phyloP scores from a whole-genome alignment of 2,113 vertebrate species.

The Corythoichthys haematopterus region DNA sequence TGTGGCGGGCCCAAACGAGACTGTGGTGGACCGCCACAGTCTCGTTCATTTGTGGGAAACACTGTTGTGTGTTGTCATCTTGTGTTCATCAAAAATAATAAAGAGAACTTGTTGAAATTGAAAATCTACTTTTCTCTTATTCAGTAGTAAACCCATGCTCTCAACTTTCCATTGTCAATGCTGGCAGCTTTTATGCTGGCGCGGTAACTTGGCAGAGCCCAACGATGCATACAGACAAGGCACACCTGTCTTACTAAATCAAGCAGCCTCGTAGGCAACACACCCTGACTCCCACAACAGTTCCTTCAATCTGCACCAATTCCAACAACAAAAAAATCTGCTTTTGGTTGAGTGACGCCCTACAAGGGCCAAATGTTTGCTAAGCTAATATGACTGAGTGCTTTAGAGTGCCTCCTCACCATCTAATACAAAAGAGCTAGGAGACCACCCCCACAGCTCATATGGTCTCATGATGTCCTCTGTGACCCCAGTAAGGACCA shows the following conservation, averaged over 20 bases:
- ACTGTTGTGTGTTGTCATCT: too few relatives aligned
- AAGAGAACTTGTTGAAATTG: too few relatives aligned
- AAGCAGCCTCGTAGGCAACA: slow-evolving; percentile 8
- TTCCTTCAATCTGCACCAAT: not conserved
- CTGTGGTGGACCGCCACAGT: too few relatives aligned
- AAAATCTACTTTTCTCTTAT: too few relatives aligned
- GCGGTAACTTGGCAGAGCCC: slow-evolving; percentile 31
- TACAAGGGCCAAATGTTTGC: slow-evolving; percentile 11
- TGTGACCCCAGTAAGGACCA: slow-evolving; percentile 20
- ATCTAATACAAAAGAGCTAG: slow-evolving; percentile 21
- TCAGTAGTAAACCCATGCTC: not conserved
- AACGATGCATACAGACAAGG: slow-evolving; percentile 22
- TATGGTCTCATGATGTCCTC: slow-evolving; percentile 38
- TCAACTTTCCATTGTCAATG: slow-evolving; percentile 5
- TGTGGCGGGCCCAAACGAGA: too few relatives aligned
- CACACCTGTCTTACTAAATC: slow-evolving; percentile 44
- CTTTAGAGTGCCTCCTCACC: slow-evolving; percentile 18
- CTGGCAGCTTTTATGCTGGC: slow-evolving; percentile 33
- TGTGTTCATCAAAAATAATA: too few relatives aligned
- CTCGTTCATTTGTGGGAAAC: too few relatives aligned
- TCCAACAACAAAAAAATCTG: not conserved
- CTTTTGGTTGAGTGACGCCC: not conserved
- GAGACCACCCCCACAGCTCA: slow-evolving; percentile 35
- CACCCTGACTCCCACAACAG: not conserved
- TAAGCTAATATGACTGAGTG: slow-evolving; percentile 24